Evolutionary conservation across 1,140 invertebrate species (phyloP).

Genomic region (Rhizoglyphus robini): DNA sequence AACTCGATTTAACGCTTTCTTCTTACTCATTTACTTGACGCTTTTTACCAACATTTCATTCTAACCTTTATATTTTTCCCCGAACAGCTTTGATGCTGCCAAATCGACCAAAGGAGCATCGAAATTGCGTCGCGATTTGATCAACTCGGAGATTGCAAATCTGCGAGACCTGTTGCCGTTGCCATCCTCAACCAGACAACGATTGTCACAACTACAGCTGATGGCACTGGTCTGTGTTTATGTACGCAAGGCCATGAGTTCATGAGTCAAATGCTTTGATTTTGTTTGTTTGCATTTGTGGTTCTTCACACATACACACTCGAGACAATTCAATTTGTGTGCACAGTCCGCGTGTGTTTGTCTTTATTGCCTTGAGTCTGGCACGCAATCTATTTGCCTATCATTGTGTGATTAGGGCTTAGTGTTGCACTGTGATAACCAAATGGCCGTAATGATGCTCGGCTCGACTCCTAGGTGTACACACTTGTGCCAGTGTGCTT

Average conservation of each 20-base stretch:
- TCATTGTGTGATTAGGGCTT: background rate
- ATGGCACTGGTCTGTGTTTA: conserved; percentile 98
- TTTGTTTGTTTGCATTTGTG: no score
- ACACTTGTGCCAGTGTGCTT: background rate
- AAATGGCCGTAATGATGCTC: no score
- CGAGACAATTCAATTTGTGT: background rate
- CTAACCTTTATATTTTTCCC: conserved; percentile 14
- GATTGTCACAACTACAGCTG: conserved; percentile 89
- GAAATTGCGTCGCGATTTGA: conserved; percentile 91
- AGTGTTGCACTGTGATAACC: no score
- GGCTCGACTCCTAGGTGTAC: no score
- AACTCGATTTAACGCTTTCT: no score
- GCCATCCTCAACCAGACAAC: conserved; percentile 81
- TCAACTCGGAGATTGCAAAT: conserved; percentile 94
- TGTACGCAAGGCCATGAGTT: conserved; percentile 92
- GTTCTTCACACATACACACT: no score
- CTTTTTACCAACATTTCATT: background rate
- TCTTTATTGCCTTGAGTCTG: background rate
- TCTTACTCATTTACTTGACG: background rate
- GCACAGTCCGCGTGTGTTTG: background rate
- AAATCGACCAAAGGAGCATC: conserved; percentile 98
- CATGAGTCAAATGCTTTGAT: no score
- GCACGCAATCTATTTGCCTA: background rate
- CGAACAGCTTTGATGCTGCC: conserved; percentile 71
- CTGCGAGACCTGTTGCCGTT: conserved; percentile 87